Base-by-base conservation (phyloP, 2,888 invertebrate genomes). In the Eupithecia vulgata region DNA sequence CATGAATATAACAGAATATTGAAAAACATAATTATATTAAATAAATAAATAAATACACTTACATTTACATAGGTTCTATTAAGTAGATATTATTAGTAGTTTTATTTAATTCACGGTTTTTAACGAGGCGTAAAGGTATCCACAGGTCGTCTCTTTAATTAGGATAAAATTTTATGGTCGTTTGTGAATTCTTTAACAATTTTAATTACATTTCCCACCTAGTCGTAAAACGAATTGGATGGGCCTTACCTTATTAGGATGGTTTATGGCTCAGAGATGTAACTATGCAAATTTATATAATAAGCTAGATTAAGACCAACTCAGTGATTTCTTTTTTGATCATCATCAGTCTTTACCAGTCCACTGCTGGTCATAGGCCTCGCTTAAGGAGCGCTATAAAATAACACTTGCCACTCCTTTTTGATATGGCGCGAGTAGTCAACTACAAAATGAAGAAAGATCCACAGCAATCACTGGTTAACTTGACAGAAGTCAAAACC, bases 131-230 rank as follows among this genome's bases (percentile, higher is more conserved):
- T 61, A 34, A 61, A 34, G 34, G 62, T 40, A 65, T n/a, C 61
- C 66, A 52, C 61, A 37, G 73, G 30, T 74, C 66, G 61, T 71
- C 71, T 71, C 67, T 67, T 74, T 71, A 71, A 74, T 71, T 68
- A 74, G 57, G 48, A 65, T 42, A 37, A 67, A 67, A 70, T 67
- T 73, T 68, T 30, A 68, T 68, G 65, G 66, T 67, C 67, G 68
- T 62, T 69, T 71, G 66, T 71, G 69, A 74, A 74, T 74, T 74
- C 71, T 69, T 71, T 70, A 72, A 64, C 67, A 65, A 75, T 40
- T 67, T 75, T 75, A 75, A 75, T 72, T 72, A 72, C 75, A 70
- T 72, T 75, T 75, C 68, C 64, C 72, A 72, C 75, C 72, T 75
- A 75, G 75, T 68, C 75, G 61, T 75, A 75, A 75, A 75, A 70